Base-by-base conservation (phyloP, 1,140 invertebrate genomes). In the Macrobrachium nipponense region DNA sequence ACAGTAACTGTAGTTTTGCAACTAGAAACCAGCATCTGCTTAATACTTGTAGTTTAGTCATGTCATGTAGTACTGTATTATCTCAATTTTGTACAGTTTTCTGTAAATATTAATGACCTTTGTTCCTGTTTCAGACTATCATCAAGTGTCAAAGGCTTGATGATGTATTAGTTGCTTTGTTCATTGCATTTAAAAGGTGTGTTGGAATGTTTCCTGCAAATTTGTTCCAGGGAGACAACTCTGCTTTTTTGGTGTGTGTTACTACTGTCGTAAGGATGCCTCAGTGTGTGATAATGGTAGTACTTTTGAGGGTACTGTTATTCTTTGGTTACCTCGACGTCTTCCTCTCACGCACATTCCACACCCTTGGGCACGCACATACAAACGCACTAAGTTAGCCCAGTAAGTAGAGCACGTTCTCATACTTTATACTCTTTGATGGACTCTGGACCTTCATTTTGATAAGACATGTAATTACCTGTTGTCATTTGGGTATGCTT, bases 351-450 rank as follows among this genome's bases (percentile, higher is more conserved):
- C 18, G 61, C 82, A 83, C 72, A 23, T 77, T n/a, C 93, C 94
- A 72, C 96, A 96, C 89, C 97, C 97, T 1, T 99, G 97, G 97
- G 94, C 95, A 90, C 92, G 97, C 80, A 97, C 96, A 5, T 99
- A 98, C 90, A 95, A 93, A n/a, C 82, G 61, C 82, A 93, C 94
- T 73, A 94, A 94, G 91, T 89, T 91, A 79, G 97, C 97, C 64
- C 91, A 89, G 92, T 94, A 91, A 90, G 90, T 83, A 27, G 18
- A 18, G 83, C 51, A 51, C 51, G 51, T 51, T 51, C 51, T 51
- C 51, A 51, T 51, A 51, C 51, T 51, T 51, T 51, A 51, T 12
- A 51, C 12, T 51, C 8, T 51, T 51, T 51, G 27, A 36, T 51
- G 51, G 51, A 8, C 51, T 51, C 51, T 51, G 51, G 51, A 51